Base-by-base conservation (phyloP, 2,113 vertebrate genomes). In the Campylomormyrus numenius region DNA sequence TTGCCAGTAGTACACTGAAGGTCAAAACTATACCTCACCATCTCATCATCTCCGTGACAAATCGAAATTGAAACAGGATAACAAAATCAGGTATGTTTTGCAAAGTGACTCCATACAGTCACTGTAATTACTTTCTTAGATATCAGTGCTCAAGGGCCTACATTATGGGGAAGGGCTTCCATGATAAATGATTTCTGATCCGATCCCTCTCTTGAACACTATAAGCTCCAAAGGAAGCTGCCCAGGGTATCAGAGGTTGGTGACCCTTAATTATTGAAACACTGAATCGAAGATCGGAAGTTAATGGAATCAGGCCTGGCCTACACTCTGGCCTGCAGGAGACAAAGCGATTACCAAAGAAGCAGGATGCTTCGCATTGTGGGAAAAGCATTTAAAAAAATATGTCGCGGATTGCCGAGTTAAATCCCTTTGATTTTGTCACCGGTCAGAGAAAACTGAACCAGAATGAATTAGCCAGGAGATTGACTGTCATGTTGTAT, bases 81-180 rank as follows among this genome's bases (percentile, higher is more conserved):
- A 83, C 49, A 15, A 50, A 21, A 80, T 35, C 19, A 89, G 70
- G 49, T 1, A 46, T 84, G 66, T 84, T 89, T 89, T 77, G 9
- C 85, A 87, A 53, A 31, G 35, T 70, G 77, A 86, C 58, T 77
- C 49, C 3, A 42, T 89, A 58, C 27, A 53, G 48, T 88, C 58
- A 62, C 52, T 80, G 88, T 90, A 91, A 92, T 91, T 91, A 89
- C 90, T 85, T 90, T 89, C 56, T 89, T 90, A 5, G 91, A 90
- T 91, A 92, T 70, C 90, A 88, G 70, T 42, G 87, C 90, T 90
- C 88, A 88, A 42, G 85, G 90, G 85, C 56, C 42, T 10, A 77
- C 42, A 58, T 85, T 58, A 91, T 85, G 90, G 83, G 88, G 87
- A 88, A 91, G 88, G 74, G 48, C 88, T 88, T 62, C n/a, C 84